phyloP scores from a whole-genome alignment of 2,888 invertebrate species.

The Onthophagus sagittarius region DNA sequence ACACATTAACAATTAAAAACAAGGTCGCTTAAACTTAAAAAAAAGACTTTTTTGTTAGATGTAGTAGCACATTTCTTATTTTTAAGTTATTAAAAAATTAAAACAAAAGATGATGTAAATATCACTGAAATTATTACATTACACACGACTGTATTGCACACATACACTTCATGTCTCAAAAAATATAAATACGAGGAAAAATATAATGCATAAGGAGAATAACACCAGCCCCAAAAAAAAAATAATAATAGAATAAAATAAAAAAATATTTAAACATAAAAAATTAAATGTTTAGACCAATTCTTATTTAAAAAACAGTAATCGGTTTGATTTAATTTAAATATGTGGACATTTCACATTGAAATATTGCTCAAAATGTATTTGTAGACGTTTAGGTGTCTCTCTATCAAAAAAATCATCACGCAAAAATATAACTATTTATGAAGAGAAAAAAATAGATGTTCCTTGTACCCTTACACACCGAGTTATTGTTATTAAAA shows the following conservation, averaged over 20 bases:
- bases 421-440: background rate
- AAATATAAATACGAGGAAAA: background rate
- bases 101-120: background rate
- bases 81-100: background rate
- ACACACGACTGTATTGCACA: background rate
- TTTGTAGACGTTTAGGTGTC: background rate
- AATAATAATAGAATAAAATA: background rate
- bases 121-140: background rate
- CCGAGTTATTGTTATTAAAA: background rate
- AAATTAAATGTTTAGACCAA: background rate
- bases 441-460: background rate
- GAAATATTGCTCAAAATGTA: background rate
- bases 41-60: background rate
- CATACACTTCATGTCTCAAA: background rate
- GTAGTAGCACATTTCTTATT: background rate
- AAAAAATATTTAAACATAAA: background rate
- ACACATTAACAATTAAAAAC: background rate
- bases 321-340: background rate
- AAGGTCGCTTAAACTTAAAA: background rate
- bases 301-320: background rate
- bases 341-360: background rate
- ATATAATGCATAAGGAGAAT: background rate
- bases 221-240: background rate
- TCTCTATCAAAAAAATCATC: background rate
- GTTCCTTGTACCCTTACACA: background rate